A percentile compares a stretch with the other conserved stretches of the same genome.
Evolutionary conservation across 1,140 invertebrate genomes (phyloP).

Genomic region (Tachypleus tridentatus): DNA sequence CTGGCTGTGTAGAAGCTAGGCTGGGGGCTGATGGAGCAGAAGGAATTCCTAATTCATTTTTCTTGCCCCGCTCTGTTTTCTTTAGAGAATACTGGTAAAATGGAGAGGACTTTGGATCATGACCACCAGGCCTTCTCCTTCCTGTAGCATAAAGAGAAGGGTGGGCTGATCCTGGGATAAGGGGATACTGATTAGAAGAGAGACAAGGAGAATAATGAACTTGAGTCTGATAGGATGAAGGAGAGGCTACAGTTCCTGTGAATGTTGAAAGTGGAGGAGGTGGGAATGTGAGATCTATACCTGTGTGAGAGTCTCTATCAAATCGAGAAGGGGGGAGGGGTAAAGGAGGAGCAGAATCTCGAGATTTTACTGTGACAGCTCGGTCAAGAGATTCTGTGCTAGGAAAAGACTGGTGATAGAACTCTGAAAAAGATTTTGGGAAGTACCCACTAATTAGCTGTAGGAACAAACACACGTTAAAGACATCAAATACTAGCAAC

Average conservation of each 20-base stretch:
- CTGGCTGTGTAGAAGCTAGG: slow-evolving; percentile 13
- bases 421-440: slow-evolving; percentile 23
- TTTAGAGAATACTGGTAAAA: neutral
- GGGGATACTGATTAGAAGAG: slow-evolving; percentile 15
- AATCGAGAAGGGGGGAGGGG: slow-evolving; percentile 16
- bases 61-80: no score
- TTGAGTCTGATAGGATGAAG: slow-evolving; percentile 23
- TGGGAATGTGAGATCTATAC: slow-evolving; percentile 19
- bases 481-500: no score
- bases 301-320: slow-evolving; percentile 15
- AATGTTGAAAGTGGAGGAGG: slow-evolving; percentile 19
- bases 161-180: slow-evolving; percentile 1
- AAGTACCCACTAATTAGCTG: no score
- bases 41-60: slow-evolving; percentile 7
- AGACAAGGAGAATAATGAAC: slow-evolving; percentile 22
- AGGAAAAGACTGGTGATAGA: slow-evolving; percentile 33
- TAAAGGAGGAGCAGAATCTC: slow-evolving; percentile 14
- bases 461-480: no score
- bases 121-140: slow-evolving; percentile 20
- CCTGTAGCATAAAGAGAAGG: slow-evolving; percentile 21
- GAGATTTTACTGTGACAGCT: slow-evolving; percentile 20
- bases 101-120: slow-evolving; percentile 1
- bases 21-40: slow-evolving; percentile 18
- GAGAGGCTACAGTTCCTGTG: slow-evolving; percentile 20
- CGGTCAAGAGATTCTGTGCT: slow-evolving; percentile 33